phyloP scores from a whole-genome alignment of 1,140 invertebrate genomes.

The Caenorhabditis tropicalis region DNA sequence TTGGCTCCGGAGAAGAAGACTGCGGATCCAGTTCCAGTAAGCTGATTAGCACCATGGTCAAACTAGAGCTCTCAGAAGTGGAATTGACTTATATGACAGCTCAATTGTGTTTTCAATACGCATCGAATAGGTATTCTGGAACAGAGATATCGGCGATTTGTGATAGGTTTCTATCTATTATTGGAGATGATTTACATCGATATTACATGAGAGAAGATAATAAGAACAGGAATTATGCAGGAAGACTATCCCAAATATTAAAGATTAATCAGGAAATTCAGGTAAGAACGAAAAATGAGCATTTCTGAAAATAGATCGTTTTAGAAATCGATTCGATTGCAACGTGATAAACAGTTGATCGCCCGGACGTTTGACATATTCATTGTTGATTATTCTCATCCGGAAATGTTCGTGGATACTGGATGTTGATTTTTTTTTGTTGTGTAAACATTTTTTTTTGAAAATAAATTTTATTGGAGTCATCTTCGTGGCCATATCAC shows the following conservation, averaged over 20 bases:
- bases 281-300: background rate
- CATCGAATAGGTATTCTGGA: background rate
- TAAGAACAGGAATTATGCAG: background rate
- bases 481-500: too few relatives aligned
- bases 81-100: slow-evolving; percentile 23
- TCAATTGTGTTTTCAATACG: slow-evolving; percentile 31
- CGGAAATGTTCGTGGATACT: slow-evolving; percentile 5
- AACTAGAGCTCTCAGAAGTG: background rate
- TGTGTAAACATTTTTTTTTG: too few relatives aligned
- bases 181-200: slow-evolving; percentile 10
- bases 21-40: background rate
- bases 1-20: background rate
- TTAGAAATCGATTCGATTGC: background rate
- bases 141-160: background rate
- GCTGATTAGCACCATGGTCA: background rate
- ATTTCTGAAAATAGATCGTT: background rate
- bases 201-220: background rate
- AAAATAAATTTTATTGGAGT: too few relatives aligned
- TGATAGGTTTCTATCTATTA: background rate
- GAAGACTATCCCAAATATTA: background rate
- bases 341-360: background rate
- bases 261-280: background rate
- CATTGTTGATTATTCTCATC: background rate
- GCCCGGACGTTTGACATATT: background rate
- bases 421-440: background rate